Percentiles rank a stretch among this genome's conserved stretches.
phyloP scores from a whole-genome alignment of 2,113 vertebrate genomes.

The Rhabdornis inornatus region DNA sequence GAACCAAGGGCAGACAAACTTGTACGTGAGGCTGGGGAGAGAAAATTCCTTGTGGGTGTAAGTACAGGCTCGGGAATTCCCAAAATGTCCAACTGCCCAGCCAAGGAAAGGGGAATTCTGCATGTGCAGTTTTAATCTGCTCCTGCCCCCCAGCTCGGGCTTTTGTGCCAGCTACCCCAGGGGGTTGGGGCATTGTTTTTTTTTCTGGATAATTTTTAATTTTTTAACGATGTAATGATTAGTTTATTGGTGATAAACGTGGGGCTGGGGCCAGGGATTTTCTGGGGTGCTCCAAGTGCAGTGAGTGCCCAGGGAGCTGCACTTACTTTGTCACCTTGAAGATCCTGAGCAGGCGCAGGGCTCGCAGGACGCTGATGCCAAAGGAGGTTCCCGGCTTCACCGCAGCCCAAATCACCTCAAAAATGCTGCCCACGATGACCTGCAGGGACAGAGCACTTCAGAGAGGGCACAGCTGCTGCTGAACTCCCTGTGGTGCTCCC shows the following conservation, averaged over 20 bases:
- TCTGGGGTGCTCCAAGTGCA: rapidly evolving
- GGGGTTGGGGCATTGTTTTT: rapidly evolving
- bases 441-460: slow-evolving; percentile 32
- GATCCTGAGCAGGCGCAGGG: slow-evolving; percentile 88
- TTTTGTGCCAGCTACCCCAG: not conserved
- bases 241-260: rapidly evolving
- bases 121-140: not conserved
- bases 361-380: slow-evolving; percentile 92
- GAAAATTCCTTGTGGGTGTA: not conserved
- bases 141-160: rapidly evolving
- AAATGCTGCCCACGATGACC: slow-evolving; percentile 97
- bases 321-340: slow-evolving; percentile 98
- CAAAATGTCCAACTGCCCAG: not conserved
- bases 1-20: not conserved
- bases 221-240: rapidly evolving
- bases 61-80: not conserved
- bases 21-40: rapidly evolving
- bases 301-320: not conserved
- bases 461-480: not conserved
- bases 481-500: not conserved
- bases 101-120: not conserved
- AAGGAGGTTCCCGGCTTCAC: slow-evolving; percentile 93
- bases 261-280: not conserved
- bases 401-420: slow-evolving; percentile 94
- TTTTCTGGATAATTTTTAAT: rapidly evolving